phyloP scores from a whole-genome alignment of 1,140 invertebrate species.

The Latrodectus geometricus region DNA sequence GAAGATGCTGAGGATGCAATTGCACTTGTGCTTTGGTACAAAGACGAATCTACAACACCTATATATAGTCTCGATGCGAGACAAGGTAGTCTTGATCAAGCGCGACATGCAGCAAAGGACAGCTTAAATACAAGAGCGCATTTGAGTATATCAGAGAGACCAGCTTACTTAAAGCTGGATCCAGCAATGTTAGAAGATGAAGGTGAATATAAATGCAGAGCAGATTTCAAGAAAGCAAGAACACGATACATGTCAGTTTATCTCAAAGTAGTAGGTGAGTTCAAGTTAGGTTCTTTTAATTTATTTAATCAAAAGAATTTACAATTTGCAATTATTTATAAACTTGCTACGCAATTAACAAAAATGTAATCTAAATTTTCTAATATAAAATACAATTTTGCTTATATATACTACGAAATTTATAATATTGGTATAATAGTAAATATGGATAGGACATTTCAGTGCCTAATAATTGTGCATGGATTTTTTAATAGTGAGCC shows the following conservation, averaged over 20 bases:
- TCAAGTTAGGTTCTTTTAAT: not conserved
- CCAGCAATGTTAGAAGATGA: constrained; percentile 73
- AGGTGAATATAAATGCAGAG: constrained; percentile 86
- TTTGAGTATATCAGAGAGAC: constrained; percentile 65
- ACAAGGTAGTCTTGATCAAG: constrained; percentile 64
- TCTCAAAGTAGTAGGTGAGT: constrained; percentile 65
- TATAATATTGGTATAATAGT: too few species aligned
- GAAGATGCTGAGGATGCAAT: constrained; percentile 61
- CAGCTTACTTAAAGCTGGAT: constrained; percentile 67
- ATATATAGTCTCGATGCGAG: constrained; percentile 76
- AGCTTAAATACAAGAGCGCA: constrained; percentile 62
- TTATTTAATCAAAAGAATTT: too few species aligned
- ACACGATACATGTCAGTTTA: constrained; percentile 71
- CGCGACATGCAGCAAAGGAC: constrained; percentile 64
- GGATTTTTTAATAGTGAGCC: too few species aligned
- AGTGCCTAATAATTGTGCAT: too few species aligned
- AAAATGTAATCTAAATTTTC: too few species aligned
- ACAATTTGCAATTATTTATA: too few species aligned
- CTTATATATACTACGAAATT: too few species aligned
- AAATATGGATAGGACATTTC: too few species aligned
- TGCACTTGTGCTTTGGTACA: constrained; percentile 67
- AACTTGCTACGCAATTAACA: too few species aligned
- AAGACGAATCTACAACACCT: constrained; percentile 80
- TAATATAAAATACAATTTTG: too few species aligned
- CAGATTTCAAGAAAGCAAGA: constrained; percentile 88